Evolutionary conservation across 1,140 invertebrate species (phyloP).

Genomic region (Halesus radiatus): DNA sequence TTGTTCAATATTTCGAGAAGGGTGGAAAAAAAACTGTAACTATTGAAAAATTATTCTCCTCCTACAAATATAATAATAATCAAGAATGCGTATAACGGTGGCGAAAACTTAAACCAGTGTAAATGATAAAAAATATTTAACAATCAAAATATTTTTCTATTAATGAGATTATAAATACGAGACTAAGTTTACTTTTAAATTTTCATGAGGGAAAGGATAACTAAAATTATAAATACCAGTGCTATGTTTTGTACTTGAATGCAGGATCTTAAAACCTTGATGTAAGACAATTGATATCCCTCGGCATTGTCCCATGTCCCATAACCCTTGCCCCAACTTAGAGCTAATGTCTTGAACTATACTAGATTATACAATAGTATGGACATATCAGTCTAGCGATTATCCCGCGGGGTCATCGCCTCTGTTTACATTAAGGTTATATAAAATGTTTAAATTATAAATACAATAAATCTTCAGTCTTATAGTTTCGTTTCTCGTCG

Average conservation of each 20-base stretch:
- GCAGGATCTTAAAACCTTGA: background rate
- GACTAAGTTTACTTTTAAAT: background rate
- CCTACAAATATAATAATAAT: too few relatives aligned
- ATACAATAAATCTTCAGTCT: conserved; percentile 52
- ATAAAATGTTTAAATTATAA: conserved; percentile 43
- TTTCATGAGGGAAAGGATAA: background rate
- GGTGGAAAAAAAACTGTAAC: too few relatives aligned
- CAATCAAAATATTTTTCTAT: background rate
- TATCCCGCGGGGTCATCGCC: conserved; percentile 16
- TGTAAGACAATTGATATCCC: background rate
- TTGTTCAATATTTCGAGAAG: too few relatives aligned
- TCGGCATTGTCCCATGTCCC: background rate
- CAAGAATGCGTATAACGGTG: too few relatives aligned
- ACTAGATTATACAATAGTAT: conserved; percentile 44
- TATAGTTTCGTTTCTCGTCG: conserved; percentile 53
- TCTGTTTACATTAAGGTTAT: conserved; percentile 27
- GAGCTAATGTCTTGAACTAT: conserved; percentile 14
- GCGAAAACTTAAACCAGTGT: too few relatives aligned
- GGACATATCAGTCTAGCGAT: conserved; percentile 52
- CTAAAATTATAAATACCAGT: conserved; percentile 9
- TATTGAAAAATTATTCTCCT: too few relatives aligned
- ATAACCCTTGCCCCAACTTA: background rate
- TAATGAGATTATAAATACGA: conserved; percentile 1
- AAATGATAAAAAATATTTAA: conserved; percentile 12
- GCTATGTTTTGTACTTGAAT: conserved; percentile 14